phyloP scores from a whole-genome alignment of 2,797 vertebrate genomes.

The Synaphobranchus kaupii region DNA sequence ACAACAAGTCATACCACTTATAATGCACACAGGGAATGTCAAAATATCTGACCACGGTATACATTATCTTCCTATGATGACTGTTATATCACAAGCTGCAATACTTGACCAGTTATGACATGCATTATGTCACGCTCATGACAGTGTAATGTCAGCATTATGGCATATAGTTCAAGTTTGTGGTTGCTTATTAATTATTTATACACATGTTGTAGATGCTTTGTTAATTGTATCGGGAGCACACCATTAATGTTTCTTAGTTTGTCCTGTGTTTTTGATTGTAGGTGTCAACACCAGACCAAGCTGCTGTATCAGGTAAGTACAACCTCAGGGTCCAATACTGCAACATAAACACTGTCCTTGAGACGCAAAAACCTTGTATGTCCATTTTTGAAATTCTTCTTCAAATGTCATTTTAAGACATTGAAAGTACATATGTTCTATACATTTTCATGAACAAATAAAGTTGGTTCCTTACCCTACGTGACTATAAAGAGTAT shows the following conservation, averaged over 20 bases:
- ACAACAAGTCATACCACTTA: not conserved
- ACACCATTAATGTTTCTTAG: not conserved
- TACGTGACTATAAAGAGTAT: not conserved
- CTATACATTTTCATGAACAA: not conserved
- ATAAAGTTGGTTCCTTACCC: not conserved
- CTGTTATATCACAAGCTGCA: not conserved
- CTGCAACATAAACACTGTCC: not conserved
- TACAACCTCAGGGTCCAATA: not conserved
- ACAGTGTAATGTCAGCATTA: not conserved
- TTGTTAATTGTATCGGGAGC: not conserved
- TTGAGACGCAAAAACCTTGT: not conserved
- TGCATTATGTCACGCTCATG: not conserved
- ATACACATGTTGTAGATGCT: not conserved
- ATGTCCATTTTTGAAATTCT: not conserved
- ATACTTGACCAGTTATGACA: too few relatives aligned
- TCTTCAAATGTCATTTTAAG: not conserved
- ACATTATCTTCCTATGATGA: not conserved
- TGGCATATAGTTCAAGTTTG: not conserved
- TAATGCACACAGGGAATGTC: not conserved
- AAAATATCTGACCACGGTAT: not conserved
- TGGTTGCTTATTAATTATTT: not conserved
- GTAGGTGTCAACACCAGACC: conserved; percentile 59
- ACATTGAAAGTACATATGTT: not conserved
- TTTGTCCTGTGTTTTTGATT: conserved; percentile 20
- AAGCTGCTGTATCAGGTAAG: conserved; percentile 65